Conservation (phyloP, 2,797 vertebrate species). For the Anguilla obscura region DNA sequence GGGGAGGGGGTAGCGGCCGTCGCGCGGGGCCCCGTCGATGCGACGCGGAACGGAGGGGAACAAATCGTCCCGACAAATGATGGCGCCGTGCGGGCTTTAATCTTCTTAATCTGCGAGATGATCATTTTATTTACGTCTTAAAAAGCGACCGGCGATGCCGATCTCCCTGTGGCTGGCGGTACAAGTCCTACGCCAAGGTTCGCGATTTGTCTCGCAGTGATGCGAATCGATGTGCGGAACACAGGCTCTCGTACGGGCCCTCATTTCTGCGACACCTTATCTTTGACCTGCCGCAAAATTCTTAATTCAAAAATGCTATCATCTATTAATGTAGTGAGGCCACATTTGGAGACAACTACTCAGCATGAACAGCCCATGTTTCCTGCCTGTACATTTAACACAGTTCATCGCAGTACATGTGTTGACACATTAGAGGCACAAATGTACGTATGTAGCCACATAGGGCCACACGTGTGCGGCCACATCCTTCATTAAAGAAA, state of each 20-base stretch:
- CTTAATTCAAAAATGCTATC: not conserved
- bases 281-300: not conserved
- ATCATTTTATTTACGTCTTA: slow-evolving; percentile 9
- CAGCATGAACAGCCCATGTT: not conserved
- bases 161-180: not conserved
- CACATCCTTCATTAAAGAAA: not conserved
- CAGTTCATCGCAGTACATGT: not conserved
- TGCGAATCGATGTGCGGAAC: not conserved
- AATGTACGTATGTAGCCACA: not conserved
- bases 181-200: not conserved
- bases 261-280: not conserved
- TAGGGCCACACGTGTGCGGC: not conserved
- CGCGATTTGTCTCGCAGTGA: not conserved
- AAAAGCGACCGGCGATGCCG: not conserved
- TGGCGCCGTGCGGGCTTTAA: not conserved
- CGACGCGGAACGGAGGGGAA: not conserved
- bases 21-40: not conserved
- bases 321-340: not conserved
- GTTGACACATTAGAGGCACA: not conserved
- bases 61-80: not conserved
- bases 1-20: not conserved
- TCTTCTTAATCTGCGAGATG: slow-evolving; percentile 9
- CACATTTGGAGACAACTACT: not conserved
- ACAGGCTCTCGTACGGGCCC: not conserved
- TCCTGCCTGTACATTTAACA: not conserved